Evolutionary conservation across 2,797 vertebrate species (phyloP), one percentile per base, ranked within the genome.

Genomic region (Erethizon dorsatum): DNA sequence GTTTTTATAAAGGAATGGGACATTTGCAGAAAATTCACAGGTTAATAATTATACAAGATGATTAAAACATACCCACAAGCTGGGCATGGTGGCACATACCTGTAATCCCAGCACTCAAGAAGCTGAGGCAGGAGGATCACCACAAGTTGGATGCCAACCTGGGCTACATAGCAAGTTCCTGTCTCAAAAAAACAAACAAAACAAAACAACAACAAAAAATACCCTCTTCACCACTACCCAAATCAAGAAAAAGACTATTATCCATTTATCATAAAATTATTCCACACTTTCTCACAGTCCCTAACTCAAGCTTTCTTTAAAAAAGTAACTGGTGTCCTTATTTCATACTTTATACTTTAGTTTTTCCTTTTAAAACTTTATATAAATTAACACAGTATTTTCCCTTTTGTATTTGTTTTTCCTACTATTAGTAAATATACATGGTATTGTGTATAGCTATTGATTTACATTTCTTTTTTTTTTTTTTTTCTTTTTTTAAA

Each of bases 231-330:
- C 18, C n/a, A 75, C 3, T 17, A 83, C 33, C 41, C 47, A 95
- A 80, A 84, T 91, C 63, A 88, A 80, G 52, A 77, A 91, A 91
- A 69, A 82, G 17, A 85, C 17, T 57, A 92, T 63, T 87, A 37
- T 50, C 28, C 73, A 47, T 78, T 91, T n/a, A 90, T 86, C 50
- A 87, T 45, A 94, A 93, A 17, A 37, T 65, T 54, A 41, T 17
- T 86, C 54, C 47, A n/a, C 45, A 45, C 13, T 1, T 0, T 45
- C 24, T 83, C 73, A 37, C 6, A 50, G 41, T 89, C 17, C 65
- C 47, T 96, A 93, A 77, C 24, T 52, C 69, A 73, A 79, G 31
- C 3, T 67, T 56, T 82, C 75, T 28, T 5, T 31, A 18, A 24
- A n/a, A 63, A 89, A 83, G 26, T 78, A 69, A 67, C 26, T 12